These are phyloP conservation scores for Maniola jurtina DNA, from an alignment of 1,140 invertebrate genomes.

Conservation along the genomic window DNA sequence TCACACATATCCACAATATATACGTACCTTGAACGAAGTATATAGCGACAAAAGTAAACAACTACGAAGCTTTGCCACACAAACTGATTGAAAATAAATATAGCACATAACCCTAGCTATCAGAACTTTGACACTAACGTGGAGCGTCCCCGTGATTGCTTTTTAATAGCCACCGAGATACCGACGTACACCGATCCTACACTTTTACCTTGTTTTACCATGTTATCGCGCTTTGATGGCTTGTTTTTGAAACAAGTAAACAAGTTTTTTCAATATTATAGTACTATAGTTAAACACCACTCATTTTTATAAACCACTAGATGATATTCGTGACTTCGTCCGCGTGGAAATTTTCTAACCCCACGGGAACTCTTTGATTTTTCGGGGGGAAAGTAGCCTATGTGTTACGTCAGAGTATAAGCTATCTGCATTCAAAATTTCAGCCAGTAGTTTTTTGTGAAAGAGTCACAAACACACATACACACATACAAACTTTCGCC, in stretches of 20 bases:
- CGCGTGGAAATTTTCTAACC: too few relatives aligned
- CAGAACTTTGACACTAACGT: constrained; percentile 7
- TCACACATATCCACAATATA: background rate
- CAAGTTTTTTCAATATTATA: background rate
- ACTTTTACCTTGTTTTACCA: constrained; percentile 7
- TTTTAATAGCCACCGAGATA: constrained; percentile 7
- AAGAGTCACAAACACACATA: too few relatives aligned
- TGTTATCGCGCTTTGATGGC: background rate
- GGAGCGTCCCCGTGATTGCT: constrained; percentile 1
- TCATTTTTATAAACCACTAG: too few relatives aligned
- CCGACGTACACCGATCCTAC: background rate
- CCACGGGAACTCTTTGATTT: too few relatives aligned
- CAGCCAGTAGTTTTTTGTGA: too few relatives aligned
- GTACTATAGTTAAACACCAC: too few relatives aligned
- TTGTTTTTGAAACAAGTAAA: background rate
- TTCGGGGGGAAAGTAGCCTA: too few relatives aligned
- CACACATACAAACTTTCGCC: too few relatives aligned
- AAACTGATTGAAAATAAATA: constrained; percentile 5
- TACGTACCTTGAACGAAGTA: background rate
- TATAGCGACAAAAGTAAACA: background rate
- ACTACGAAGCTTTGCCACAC: background rate
- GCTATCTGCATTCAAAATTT: too few relatives aligned
- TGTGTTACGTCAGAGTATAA: too few relatives aligned
- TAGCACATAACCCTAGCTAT: constrained; percentile 3
- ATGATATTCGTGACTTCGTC: too few relatives aligned